These are phyloP conservation scores for Salminus brasiliensis DNA, from an alignment of 2,113 vertebrate species.

Conservation along the genomic window DNA sequence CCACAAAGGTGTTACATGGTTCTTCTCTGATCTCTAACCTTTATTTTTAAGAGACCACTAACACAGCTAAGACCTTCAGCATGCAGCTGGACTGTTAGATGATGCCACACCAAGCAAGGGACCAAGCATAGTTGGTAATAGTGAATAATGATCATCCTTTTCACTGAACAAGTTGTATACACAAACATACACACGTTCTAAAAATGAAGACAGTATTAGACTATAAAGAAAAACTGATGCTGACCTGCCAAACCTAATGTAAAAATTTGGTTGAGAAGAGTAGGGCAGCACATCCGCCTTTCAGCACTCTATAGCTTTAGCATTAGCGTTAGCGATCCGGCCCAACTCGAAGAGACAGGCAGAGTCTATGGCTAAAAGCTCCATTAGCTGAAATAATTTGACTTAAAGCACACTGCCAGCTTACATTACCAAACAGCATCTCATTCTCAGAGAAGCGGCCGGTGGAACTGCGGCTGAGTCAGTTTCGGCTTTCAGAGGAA, in stretches of 20 bases:
- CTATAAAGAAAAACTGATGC: neutral
- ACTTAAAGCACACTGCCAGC: slow-evolving; percentile 35
- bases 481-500: neutral
- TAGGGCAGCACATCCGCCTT: neutral
- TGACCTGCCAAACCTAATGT: neutral
- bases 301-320: neutral
- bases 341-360: slow-evolving; percentile 14
- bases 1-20: too few relatives aligned
- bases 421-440: slow-evolving; percentile 24
- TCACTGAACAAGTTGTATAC: neutral
- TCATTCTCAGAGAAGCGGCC: neutral
- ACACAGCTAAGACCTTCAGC: too few relatives aligned
- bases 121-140: neutral
- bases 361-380: slow-evolving; percentile 27
- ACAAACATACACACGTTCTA: neutral
- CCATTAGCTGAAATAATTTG: slow-evolving; percentile 38
- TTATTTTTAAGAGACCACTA: too few relatives aligned
- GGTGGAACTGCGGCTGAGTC: neutral
- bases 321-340: neutral
- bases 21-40: too few relatives aligned
- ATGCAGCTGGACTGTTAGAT: neutral
- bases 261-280: neutral
- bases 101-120: neutral
- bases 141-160: neutral
- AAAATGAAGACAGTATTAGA: neutral